These are phyloP conservation scores for Pteronura brasiliensis DNA, from an alignment of 2,113 vertebrate species.

Conservation along the genomic window DNA sequence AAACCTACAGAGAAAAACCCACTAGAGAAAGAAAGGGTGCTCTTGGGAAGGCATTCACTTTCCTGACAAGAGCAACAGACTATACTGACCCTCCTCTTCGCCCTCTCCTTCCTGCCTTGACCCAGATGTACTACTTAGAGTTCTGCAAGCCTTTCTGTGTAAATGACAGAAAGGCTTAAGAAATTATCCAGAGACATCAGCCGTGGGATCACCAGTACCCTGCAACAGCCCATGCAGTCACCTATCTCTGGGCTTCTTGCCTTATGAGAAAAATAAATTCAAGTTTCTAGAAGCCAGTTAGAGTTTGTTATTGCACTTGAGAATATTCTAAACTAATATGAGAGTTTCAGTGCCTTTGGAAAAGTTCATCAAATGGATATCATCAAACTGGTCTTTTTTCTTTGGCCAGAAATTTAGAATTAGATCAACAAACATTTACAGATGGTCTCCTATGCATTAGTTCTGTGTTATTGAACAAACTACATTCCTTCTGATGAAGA, in stretches of 20 bases:
- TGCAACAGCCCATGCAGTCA: background rate
- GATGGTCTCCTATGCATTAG: background rate
- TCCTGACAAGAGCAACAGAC: background rate
- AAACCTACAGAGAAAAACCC: background rate
- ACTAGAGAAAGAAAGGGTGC: background rate
- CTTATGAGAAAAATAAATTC: background rate
- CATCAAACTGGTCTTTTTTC: background rate
- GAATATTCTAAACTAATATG: background rate
- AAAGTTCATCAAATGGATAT: background rate
- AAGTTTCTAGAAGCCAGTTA: background rate
- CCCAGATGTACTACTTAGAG: background rate
- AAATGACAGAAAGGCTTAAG: background rate
- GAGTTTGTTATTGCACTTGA: background rate
- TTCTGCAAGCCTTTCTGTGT: background rate
- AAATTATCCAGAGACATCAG: background rate
- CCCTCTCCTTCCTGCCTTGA: background rate
- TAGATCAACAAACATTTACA: conserved; percentile 6
- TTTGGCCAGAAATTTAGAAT: conserved; percentile 10
- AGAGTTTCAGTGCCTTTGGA: background rate
- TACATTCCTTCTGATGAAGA: background rate
- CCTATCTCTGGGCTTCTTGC: background rate
- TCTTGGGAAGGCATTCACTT: background rate
- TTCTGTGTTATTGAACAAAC: background rate
- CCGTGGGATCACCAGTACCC: background rate
- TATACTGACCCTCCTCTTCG: background rate